These are phyloP conservation scores for Euplagia quadripunctaria DNA, from an alignment of 2,888 invertebrate genomes.

Conservation along the genomic window DNA sequence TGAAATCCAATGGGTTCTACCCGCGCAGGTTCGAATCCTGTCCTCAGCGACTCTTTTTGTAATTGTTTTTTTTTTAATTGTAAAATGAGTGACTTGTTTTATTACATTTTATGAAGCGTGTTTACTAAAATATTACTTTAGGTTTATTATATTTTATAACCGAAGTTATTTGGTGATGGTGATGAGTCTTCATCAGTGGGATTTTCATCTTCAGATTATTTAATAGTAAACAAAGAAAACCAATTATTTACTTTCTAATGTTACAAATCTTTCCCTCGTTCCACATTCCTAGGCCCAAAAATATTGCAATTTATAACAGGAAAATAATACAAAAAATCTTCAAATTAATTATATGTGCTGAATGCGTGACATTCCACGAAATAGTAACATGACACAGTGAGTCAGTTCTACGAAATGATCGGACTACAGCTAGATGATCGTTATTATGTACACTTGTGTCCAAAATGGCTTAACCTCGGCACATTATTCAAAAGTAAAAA, in stretches of 20 bases:
- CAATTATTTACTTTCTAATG: too few species aligned
- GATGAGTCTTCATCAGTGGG: neutral
- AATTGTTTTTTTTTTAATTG: neutral
- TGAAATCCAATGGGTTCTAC: conserved; percentile 88
- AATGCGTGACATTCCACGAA: neutral
- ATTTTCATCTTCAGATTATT: neutral
- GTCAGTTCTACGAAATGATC: conserved; percentile 7
- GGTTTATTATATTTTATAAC: too few species aligned
- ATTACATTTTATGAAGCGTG: too few species aligned
- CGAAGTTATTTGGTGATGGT: neutral
- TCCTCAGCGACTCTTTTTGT: conserved; percentile 52
- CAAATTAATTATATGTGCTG: neutral
- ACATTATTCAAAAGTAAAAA: neutral
- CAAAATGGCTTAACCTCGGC: neutral
- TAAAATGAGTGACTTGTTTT: neutral
- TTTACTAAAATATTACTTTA: too few species aligned
- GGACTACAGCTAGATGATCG: neutral
- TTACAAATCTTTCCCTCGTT: too few species aligned
- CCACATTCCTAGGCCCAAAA: neutral
- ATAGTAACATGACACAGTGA: neutral
- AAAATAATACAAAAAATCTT: neutral
- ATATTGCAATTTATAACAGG: neutral
- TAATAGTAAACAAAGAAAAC: too few species aligned
- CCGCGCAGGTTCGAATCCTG: conserved; percentile 88
- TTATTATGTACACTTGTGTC: neutral